Base-by-base conservation (phyloP, 1,140 invertebrate genomes). In the Solenopsis invicta region DNA sequence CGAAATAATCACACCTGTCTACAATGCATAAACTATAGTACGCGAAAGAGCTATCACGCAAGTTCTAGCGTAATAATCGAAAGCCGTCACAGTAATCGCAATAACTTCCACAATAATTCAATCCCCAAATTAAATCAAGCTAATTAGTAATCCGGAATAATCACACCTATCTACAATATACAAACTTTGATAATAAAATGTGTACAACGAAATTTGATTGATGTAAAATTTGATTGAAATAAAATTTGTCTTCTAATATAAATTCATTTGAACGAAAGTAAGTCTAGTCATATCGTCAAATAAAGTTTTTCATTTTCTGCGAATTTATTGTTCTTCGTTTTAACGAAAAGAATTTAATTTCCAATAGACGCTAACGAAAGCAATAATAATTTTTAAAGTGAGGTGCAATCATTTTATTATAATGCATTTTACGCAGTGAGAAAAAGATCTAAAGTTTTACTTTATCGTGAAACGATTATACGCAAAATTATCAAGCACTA, bases 81-180 rank as follows among this genome's bases (percentile, higher is more conserved):
- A 45, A 62, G 16, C n/a, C 21, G 21, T n/a, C 37, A 61, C 34
- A n/a, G n/a, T n/a, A 74, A 74, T 10, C 9, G 13, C 12, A 29
- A 69, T 80, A 24, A 69, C 9, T 69, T 37, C 13, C n/a, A 24
- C 12, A 56, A 16, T 84, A 84, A 84, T 48, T 84, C 62, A 72
- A 72, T 72, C 10, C 10, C 18, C 16, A 21, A 24, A 24, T 69
- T 56, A 16, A 82, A 48, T 10, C 9, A 9, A 24, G 16, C 8
- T 29, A 52, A 41, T 56, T 29, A 29, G 0, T 29, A 29, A 29
- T 29, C 29, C 12, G 2, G 6, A 54, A 54, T 48, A 54, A 37
- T 45, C 16, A 61, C 41, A 61, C 29, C 34, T n/a, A 4, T 24
- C 2, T 48, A 48, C 48, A 24, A 50, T 16, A 24, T 4, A 4